Evolutionary conservation across 2,888 invertebrate species (phyloP).

Genomic region (Xiphydria camelus): DNA sequence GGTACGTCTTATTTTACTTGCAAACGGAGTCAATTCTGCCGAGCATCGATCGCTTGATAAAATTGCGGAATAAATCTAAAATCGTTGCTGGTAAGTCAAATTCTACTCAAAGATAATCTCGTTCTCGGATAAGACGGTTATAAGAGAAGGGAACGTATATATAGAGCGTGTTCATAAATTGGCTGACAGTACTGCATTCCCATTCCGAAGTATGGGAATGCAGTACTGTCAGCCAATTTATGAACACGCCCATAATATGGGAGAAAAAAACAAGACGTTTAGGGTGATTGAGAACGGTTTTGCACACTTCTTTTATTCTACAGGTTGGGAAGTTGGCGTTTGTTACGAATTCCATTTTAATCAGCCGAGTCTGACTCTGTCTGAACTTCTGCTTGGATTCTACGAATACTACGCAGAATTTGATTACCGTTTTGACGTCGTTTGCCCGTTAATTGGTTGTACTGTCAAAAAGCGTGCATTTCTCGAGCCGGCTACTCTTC

Average conservation of each 20-base stretch:
- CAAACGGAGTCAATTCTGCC: conserved; percentile 59
- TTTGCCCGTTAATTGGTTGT: conserved; percentile 57
- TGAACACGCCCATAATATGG: too few relatives aligned
- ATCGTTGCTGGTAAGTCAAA: conserved; percentile 38
- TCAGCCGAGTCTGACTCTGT: conserved; percentile 21
- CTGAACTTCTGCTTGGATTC: conserved; percentile 49
- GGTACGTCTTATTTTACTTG: conserved; percentile 65
- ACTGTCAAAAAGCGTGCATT: conserved; percentile 51
- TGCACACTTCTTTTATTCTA: not conserved
- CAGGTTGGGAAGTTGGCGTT: conserved; percentile 49
- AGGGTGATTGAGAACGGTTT: too few relatives aligned
- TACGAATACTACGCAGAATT: conserved; percentile 57
- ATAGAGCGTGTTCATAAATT: too few relatives aligned
- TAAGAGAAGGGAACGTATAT: too few relatives aligned
- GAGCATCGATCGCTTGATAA: conserved; percentile 47
- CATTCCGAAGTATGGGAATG: too few relatives aligned
- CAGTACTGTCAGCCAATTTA: too few relatives aligned
- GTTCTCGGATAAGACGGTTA: too few relatives aligned
- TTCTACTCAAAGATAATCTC: not conserved
- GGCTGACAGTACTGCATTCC: too few relatives aligned
- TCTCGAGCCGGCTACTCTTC: conserved; percentile 43
- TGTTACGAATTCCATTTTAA: conserved; percentile 13
- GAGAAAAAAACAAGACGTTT: too few relatives aligned
- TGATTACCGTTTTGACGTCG: conserved; percentile 50
- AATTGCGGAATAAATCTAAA: conserved; percentile 22